A percentile compares a stretch with the other conserved stretches of the same genome.
phyloP scores from a whole-genome alignment of 1,140 invertebrate genomes.

The Ips nitidus region DNA sequence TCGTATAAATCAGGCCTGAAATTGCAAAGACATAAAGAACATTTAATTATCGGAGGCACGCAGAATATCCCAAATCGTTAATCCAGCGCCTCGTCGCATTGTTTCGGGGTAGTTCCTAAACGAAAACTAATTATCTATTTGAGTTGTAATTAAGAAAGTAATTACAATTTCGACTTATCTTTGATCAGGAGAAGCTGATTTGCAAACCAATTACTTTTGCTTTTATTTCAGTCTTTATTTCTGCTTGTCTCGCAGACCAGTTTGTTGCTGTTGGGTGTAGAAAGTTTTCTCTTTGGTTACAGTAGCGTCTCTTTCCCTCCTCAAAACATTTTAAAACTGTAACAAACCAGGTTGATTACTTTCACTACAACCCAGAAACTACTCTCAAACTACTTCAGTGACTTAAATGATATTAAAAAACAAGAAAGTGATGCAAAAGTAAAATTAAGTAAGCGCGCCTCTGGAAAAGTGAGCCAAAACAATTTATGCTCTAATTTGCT shows the following conservation, averaged over 20 bases:
- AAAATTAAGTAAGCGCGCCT: neutral
- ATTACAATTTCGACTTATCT: slow-evolving; percentile 41
- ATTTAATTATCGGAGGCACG: slow-evolving; percentile 20
- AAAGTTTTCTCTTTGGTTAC: neutral
- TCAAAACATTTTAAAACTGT: neutral
- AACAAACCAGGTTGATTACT: neutral
- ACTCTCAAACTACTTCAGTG: no score
- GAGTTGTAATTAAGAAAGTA: slow-evolving; percentile 39
- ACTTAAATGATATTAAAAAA: no score
- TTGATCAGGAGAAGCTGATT: slow-evolving; percentile 37
- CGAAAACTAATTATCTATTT: slow-evolving; percentile 39
- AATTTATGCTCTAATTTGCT: slow-evolving; percentile 26
- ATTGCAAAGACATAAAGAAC: slow-evolving; percentile 13
- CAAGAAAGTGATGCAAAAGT: no score
- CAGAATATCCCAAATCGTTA: slow-evolving; percentile 9
- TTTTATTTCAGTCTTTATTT: slow-evolving; percentile 25
- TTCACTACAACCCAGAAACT: no score
- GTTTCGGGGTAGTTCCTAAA: slow-evolving; percentile 7
- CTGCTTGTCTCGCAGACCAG: slow-evolving; percentile 3
- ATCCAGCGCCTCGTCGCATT: slow-evolving; percentile 3
- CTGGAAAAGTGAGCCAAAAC: slow-evolving; percentile 14
- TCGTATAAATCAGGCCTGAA: slow-evolving; percentile 3
- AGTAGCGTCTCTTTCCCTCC: neutral
- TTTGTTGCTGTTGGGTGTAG: neutral
- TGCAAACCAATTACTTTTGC: slow-evolving; percentile 39